A percentile compares a stretch with the other conserved stretches of the same genome.
Evolutionary conservation across 2,113 vertebrate species (phyloP).

Genomic region (Piaya cayana): DNA sequence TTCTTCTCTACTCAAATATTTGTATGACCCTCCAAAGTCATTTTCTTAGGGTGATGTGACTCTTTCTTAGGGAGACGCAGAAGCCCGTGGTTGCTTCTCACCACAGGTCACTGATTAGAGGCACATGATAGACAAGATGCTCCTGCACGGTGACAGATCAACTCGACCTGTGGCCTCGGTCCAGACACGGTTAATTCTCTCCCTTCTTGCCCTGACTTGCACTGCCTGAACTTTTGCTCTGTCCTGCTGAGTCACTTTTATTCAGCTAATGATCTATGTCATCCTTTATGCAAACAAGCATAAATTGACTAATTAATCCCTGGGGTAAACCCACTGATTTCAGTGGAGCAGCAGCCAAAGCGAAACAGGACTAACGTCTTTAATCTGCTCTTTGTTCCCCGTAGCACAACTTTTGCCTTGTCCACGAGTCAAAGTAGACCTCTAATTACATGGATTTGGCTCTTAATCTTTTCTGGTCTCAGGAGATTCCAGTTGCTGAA

Average conservation of each 20-base stretch:
- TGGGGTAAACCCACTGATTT: constrained; percentile 18
- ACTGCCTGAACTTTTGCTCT: constrained; percentile 44
- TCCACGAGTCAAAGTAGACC: constrained; percentile 28
- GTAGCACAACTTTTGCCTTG: constrained; percentile 24
- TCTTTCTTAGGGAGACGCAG: neutral
- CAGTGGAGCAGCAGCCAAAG: constrained; percentile 4
- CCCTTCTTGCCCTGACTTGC: neutral
- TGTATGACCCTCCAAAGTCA: neutral
- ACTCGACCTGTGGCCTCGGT: neutral
- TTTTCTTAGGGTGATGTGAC: neutral
- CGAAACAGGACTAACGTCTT: constrained; percentile 12
- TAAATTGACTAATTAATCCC: constrained; percentile 64
- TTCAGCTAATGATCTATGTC: constrained; percentile 47
- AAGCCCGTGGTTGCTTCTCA: neutral
- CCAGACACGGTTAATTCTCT: neutral
- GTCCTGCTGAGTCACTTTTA: neutral
- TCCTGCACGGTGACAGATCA: fast-evolving
- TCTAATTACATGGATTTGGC: constrained; percentile 52
- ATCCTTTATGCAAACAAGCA: constrained; percentile 64
- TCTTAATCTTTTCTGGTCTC: constrained; percentile 49
- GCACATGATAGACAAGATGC: fast-evolving
- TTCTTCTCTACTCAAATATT: neutral
- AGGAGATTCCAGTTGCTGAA: constrained; percentile 25
- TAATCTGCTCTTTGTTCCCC: constrained; percentile 38
- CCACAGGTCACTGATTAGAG: neutral